These are phyloP conservation scores for Crocuta crocuta DNA, from an alignment of 2,113 vertebrate genomes.

Conservation along the genomic window DNA sequence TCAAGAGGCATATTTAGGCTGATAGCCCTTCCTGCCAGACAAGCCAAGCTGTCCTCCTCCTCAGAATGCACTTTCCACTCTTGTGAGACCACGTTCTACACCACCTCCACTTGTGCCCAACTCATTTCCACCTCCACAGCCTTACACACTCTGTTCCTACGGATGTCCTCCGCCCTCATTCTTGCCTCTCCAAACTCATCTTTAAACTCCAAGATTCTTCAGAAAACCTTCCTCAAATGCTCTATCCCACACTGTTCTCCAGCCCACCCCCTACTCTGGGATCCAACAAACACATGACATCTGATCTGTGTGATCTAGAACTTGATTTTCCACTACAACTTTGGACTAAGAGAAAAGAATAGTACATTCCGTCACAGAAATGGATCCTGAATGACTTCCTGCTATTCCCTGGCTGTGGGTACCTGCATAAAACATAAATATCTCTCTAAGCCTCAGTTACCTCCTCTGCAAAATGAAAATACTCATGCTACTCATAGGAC, in stretches of 20 bases:
- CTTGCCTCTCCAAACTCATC: neutral
- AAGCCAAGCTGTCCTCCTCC: constrained; percentile 1
- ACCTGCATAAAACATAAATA: neutral
- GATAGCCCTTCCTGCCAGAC: neutral
- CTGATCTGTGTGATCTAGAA: neutral
- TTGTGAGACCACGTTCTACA: neutral
- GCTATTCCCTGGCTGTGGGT: neutral
- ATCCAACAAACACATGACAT: neutral
- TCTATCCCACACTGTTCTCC: neutral
- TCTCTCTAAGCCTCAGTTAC: constrained; percentile 19
- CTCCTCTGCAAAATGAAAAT: constrained; percentile 34
- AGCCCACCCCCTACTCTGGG: neutral
- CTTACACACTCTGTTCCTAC: neutral
- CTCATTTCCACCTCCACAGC: neutral
- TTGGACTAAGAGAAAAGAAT: constrained; percentile 12
- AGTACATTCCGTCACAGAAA: neutral
- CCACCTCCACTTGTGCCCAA: constrained; percentile 6
- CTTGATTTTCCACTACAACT: neutral
- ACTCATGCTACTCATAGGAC: neutral
- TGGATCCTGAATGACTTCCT: neutral
- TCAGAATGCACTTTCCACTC: constrained; percentile 30
- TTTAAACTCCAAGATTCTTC: neutral
- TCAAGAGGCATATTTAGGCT: neutral
- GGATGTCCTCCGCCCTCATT: neutral
- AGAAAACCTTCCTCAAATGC: neutral